Evolutionary conservation across 2,888 invertebrate genomes (phyloP).

Genomic region (Netelia fuscicornis): DNA sequence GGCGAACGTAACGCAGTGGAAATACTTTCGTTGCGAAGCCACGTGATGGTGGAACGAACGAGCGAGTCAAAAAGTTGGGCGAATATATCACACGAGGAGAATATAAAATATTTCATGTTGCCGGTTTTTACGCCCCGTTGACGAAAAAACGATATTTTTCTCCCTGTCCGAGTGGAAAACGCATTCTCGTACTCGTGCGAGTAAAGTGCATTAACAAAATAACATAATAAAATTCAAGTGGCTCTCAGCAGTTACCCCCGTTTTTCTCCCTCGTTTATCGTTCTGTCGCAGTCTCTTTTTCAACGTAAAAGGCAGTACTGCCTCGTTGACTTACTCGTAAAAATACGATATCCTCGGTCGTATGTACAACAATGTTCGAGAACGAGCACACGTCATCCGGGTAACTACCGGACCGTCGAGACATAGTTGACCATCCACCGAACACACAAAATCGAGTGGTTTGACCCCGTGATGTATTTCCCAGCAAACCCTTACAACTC

Average conservation of each 20-base stretch:
- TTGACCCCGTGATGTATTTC: constrained; percentile 76
- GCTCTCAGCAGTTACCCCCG: constrained; percentile 54
- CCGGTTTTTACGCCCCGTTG: constrained; percentile 69
- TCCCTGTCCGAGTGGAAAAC: constrained; percentile 61
- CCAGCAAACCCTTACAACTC: constrained; percentile 38
- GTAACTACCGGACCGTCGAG: constrained; percentile 73
- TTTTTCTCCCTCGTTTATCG: constrained; percentile 51
- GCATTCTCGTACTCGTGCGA: constrained; percentile 54
- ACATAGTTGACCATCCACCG: constrained; percentile 43
- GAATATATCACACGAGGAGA: constrained; percentile 48
- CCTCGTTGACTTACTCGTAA: constrained; percentile 77
- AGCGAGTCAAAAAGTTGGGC: constrained; percentile 30
- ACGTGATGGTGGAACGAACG: constrained; percentile 7
- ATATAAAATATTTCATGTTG: constrained; percentile 79
- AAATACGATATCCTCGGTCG: constrained; percentile 73
- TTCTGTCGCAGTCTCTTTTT: constrained; percentile 36
- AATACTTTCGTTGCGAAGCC: constrained; percentile 9
- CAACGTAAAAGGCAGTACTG: constrained; percentile 59
- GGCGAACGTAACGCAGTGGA: constrained; percentile 3
- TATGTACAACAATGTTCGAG: constrained; percentile 75
- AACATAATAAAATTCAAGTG: constrained; percentile 83
- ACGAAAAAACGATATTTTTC: constrained; percentile 69
- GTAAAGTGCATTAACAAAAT: constrained; percentile 83
- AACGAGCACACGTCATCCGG: constrained; percentile 78
- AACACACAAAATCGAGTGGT: constrained; percentile 79